Evolutionary conservation across 2,888 invertebrate species (phyloP).

Genomic region (Clivina fossor): DNA sequence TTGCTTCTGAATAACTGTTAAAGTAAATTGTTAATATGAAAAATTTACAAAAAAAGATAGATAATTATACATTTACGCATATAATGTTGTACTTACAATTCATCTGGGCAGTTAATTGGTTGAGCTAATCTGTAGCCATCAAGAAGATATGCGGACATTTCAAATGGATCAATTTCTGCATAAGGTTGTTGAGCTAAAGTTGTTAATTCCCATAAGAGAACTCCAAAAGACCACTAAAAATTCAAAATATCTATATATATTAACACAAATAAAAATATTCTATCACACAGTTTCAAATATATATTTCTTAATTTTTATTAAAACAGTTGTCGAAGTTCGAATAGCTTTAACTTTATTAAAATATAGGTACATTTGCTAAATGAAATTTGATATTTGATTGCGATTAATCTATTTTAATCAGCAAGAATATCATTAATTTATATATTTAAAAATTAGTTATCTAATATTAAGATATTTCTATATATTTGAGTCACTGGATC

Average conservation of each 20-base stretch:
- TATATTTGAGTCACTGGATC: not conserved
- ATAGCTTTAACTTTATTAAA: not conserved
- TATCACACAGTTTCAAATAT: not conserved
- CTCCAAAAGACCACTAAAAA: conserved; percentile 89
- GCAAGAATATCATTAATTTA: too few species aligned
- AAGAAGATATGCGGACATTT: conserved; percentile 82
- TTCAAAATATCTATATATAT: conserved; percentile 29
- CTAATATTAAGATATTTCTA: too few species aligned
- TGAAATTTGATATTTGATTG: too few species aligned
- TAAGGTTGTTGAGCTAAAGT: conserved; percentile 90
- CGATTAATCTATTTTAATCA: too few species aligned
- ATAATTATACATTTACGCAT: not conserved
- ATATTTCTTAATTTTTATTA: not conserved
- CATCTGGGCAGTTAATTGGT: conserved; percentile 93
- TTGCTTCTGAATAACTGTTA: too few species aligned
- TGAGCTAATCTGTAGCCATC: conserved; percentile 89
- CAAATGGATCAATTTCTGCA: conserved; percentile 88
- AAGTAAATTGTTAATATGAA: too few species aligned
- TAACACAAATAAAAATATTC: not conserved
- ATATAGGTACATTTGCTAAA: not conserved
- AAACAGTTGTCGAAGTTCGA: not conserved
- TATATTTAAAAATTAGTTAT: too few species aligned
- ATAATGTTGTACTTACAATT: conserved; percentile 72
- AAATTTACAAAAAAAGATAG: too few species aligned
- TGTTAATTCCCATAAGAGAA: conserved; percentile 90